A percentile compares a stretch with the other conserved stretches of the same genome.
phyloP scores from a whole-genome alignment of 2,797 vertebrate species.

The Cryptoprocta ferox region DNA sequence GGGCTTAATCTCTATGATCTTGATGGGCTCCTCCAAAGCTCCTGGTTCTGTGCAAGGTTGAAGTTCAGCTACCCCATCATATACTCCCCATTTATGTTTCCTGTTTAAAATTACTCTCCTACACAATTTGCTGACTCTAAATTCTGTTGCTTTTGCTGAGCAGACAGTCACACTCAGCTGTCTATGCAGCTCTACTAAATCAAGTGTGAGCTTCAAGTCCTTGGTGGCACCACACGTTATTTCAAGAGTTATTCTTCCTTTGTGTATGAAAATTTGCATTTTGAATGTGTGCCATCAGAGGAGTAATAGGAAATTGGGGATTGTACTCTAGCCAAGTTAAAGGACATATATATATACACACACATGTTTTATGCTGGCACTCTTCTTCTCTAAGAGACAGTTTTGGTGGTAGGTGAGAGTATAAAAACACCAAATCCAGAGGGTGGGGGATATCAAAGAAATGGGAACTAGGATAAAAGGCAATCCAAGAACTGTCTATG shows the following conservation, averaged over 20 bases:
- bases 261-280: slow-evolving; percentile 71
- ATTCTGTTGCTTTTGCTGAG: slow-evolving; percentile 63
- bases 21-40: neutral
- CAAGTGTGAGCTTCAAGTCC: slow-evolving; percentile 48
- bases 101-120: slow-evolving; percentile 44
- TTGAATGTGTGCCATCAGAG: slow-evolving; percentile 63
- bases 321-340: slow-evolving; percentile 37
- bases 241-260: slow-evolving; percentile 74
- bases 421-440: neutral
- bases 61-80: neutral
- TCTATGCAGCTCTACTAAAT: slow-evolving; percentile 65
- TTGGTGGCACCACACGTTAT: slow-evolving; percentile 2
- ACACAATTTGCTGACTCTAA: slow-evolving; percentile 66
- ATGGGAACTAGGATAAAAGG: neutral
- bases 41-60: neutral
- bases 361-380: neutral
- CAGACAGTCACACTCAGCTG: slow-evolving; percentile 51
- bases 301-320: slow-evolving; percentile 46
- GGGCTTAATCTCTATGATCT: neutral
- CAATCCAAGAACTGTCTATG: neutral
- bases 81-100: slow-evolving; percentile 35
- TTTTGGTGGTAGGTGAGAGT: neutral
- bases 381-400: slow-evolving; percentile 2
- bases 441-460: neutral
- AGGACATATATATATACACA: neutral